Evolutionary conservation across 2,113 vertebrate species (phyloP), one percentile per base, ranked within the genome.

Genomic region (Andinoacara biseriatus): DNA sequence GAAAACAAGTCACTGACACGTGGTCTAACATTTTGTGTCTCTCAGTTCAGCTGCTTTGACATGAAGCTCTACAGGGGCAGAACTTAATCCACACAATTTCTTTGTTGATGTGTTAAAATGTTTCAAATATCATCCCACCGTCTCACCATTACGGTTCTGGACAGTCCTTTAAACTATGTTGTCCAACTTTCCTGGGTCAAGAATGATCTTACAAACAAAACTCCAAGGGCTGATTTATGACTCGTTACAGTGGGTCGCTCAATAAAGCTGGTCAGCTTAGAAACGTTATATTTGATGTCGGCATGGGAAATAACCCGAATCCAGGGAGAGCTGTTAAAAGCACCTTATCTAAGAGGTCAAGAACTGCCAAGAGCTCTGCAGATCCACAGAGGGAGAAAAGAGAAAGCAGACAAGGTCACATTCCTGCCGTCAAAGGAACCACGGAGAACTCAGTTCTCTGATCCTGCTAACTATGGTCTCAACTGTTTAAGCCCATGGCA

Each of bases 371-470:
- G 54, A 40, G 20, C 43, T 72, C 65, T 31, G 46, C 18, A 56
- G 10, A 56, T 56, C 52, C 52, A n/a, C 52, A n/a, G 43, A 72
- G 43, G 17, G 26, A 72, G 26, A 84, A 58, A 84, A 77, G 24
- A 57, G 57, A 60, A 62, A 20, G 13, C 58, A 84, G 79, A 61
- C 82, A 72, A 69, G 72, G 83, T 79, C 72, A 82, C 52, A 74
- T 85, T 78, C 62, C 61, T 26, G 14, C 17, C 60, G 54, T 60
- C 80, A 74, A 78, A 75, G 61, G 58, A 60, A 63, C 56, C 60
- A 3, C 29, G 20, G 57, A 76, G 78, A 65, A 86, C 29, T 75
- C 5, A 9, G 31, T 33, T 58, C 61, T 38, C 62, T 60, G 79
- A 85, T 82, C 60, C 26, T 83, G 0, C 24, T 77, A 57, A 58